Base-by-base conservation (phyloP, 2,113 vertebrate species). In the Myrmecobius fasciatus region DNA sequence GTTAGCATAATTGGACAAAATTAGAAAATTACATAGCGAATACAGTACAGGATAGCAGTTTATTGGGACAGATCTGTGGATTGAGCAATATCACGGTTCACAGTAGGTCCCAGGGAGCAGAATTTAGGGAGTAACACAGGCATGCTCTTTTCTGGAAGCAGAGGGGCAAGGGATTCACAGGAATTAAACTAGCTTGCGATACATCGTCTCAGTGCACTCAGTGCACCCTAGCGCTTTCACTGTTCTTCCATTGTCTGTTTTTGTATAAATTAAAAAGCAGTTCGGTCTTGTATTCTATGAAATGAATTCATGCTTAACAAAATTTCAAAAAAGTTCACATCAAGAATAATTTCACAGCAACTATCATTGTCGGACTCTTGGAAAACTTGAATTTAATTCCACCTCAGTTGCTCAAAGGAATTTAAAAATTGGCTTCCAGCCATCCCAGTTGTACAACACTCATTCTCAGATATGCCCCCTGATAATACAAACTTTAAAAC, bases 371-470 rank as follows among this genome's bases (percentile, higher is more conserved):
- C 94, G 92, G 93, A 25, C 92, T 93, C 95, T 96, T 96, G 47
- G 96, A 97, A 97, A 97, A 97, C 95, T 97, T 97, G 97, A 97
- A 97, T 94, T 97, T 97, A 91, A 92, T 95, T 96, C 97, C 94
- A 96, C 95, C 95, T 96, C 95, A 95, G 94, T 97, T 93, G 67
- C 97, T 97, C 97, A 96, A 94, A 97, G 94, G 95, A 97, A 97
- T 96, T 97, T 95, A 94, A 92, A 97, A 96, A 94, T 94, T 95
- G 96, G 95, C 97, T 96, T 43, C 94, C 90, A 96, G 96, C 91
- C 95, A 94, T 90, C 89, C 96, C 93, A 94, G 53, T 93, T 97
- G 96, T 95, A 93, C 93, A 90, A 36, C 92, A 90, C 49, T 12
- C 75, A 67, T 89, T 92, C 93, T 93, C 93, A 96, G 92, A 94